A percentile compares a stretch with the other conserved stretches of the same genome.
phyloP scores from a whole-genome alignment of 2,113 vertebrate species.

The Toxotes jaculatrix region DNA sequence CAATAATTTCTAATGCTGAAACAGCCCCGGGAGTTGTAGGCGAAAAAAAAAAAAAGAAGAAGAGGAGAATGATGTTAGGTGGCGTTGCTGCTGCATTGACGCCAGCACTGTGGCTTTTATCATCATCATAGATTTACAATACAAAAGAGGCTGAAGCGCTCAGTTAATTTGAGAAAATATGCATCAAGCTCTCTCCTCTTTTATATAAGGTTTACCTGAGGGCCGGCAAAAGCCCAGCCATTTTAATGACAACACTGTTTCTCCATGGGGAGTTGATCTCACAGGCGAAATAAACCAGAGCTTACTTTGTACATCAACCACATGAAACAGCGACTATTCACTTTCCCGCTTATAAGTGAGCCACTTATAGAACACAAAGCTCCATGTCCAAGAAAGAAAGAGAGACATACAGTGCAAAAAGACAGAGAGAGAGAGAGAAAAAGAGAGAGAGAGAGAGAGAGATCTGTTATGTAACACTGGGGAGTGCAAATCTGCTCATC shows the following conservation, averaged over 20 bases:
- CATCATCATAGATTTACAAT: conserved; percentile 57
- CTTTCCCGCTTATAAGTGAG: conserved; percentile 54
- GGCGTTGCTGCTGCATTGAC: conserved; percentile 66
- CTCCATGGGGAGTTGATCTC: conserved; percentile 44
- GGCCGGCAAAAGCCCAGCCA: conserved; percentile 28
- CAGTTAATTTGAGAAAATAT: conserved; percentile 54
- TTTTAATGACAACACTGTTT: conserved; percentile 47
- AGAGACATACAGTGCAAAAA: conserved; percentile 56
- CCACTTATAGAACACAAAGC: conserved; percentile 68
- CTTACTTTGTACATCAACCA: conserved; percentile 53
- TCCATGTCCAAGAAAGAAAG: conserved; percentile 66
- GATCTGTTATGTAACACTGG: conserved; percentile 73
- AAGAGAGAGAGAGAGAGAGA: conserved; percentile 37
- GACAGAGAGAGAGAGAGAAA: conserved; percentile 31
- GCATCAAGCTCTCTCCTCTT: conserved; percentile 43
- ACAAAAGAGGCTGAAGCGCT: conserved; percentile 34
- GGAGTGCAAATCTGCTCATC: conserved; percentile 80
- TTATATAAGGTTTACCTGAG: conserved; percentile 62
- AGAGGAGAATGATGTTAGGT: conserved; percentile 61
- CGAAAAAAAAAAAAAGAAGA: conserved; percentile 28
- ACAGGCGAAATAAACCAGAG: conserved; percentile 45
- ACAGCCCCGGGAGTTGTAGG: conserved; percentile 71
- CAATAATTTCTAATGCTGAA: conserved; percentile 78
- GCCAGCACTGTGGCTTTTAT: conserved; percentile 54
- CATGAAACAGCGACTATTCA: conserved; percentile 55